Evolutionary conservation across 2,113 vertebrate species (phyloP).

Genomic region (Peromyscus californicus): DNA sequence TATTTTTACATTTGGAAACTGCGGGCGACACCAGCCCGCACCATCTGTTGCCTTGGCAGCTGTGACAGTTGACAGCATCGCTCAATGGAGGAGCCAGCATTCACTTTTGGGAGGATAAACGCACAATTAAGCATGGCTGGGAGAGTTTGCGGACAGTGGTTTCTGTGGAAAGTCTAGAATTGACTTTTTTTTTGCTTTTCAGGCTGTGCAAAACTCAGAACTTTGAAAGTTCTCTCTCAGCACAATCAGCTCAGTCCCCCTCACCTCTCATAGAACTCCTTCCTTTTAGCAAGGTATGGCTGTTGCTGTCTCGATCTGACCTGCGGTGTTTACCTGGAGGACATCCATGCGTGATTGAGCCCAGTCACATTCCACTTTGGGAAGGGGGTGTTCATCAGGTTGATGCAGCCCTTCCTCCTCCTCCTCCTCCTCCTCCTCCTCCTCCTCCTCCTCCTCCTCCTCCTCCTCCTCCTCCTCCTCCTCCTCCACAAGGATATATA

Average conservation of each 20-base stretch:
- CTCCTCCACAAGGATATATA: neutral
- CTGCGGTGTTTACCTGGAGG: neutral
- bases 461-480: too few relatives aligned
- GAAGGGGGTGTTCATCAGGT: neutral
- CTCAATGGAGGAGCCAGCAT: neutral
- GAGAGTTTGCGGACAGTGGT: neutral
- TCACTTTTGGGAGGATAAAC: slow-evolving; percentile 23
- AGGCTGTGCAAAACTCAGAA: neutral
- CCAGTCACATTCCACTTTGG: too few relatives aligned
- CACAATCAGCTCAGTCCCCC: neutral
- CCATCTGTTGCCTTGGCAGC: slow-evolving; percentile 52
- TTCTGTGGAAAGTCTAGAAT: neutral
- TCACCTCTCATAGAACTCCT: neutral
- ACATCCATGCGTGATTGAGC: neutral
- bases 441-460: too few relatives aligned
- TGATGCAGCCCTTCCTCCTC: neutral
- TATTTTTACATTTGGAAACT: slow-evolving; percentile 54
- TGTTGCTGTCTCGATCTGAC: too few relatives aligned
- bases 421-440: too few relatives aligned
- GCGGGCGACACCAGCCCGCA: slow-evolving; percentile 56
- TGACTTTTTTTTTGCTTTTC: neutral
- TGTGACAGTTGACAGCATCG: neutral
- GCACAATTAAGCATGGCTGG: neutral
- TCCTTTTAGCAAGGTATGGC: neutral
- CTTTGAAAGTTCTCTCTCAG: neutral